Percentiles rank a stretch among this genome's conserved stretches.
phyloP scores from a whole-genome alignment of 2,797 vertebrate genomes.

The Epinephelus coioides region DNA sequence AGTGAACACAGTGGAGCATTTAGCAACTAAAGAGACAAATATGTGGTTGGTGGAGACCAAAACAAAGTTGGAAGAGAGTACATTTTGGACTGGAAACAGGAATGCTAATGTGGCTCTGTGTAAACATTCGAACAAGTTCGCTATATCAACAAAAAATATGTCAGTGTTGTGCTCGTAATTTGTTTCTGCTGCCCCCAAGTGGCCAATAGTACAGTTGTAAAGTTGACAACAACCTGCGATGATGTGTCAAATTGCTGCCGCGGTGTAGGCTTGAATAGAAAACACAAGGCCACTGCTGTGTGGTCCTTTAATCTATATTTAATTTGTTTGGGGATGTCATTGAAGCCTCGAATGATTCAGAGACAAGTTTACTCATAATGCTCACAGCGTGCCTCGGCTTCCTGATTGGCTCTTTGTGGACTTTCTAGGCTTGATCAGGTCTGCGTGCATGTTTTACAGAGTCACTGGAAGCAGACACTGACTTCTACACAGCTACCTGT shows the following conservation, averaged over 20 bases:
- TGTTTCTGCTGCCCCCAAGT: background rate
- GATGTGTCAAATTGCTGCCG: background rate
- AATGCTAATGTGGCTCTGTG: too few species aligned
- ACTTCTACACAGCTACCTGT: background rate
- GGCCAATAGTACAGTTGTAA: background rate
- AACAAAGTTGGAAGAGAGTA: too few species aligned
- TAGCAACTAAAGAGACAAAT: too few species aligned
- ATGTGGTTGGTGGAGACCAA: too few species aligned
- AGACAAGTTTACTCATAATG: slow-evolving; percentile 9
- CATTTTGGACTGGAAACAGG: too few species aligned
- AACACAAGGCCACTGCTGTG: background rate
- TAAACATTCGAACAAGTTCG: too few species aligned
- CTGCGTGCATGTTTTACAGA: slow-evolving; percentile 20
- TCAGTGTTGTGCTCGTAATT: background rate
- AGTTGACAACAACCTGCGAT: background rate
- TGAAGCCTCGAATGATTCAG: slow-evolving; percentile 2
- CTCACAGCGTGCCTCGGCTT: background rate
- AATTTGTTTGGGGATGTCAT: slow-evolving; percentile 4
- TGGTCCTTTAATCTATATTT: slow-evolving; percentile 1
- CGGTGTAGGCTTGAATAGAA: background rate
- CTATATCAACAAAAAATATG: background rate
- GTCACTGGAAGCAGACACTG: slow-evolving; percentile 10
- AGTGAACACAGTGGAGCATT: too few species aligned
- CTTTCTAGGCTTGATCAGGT: slow-evolving; percentile 8
- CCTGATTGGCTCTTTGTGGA: background rate